phyloP scores from a whole-genome alignment of 2,113 vertebrate species.

The Octodon degus region DNA sequence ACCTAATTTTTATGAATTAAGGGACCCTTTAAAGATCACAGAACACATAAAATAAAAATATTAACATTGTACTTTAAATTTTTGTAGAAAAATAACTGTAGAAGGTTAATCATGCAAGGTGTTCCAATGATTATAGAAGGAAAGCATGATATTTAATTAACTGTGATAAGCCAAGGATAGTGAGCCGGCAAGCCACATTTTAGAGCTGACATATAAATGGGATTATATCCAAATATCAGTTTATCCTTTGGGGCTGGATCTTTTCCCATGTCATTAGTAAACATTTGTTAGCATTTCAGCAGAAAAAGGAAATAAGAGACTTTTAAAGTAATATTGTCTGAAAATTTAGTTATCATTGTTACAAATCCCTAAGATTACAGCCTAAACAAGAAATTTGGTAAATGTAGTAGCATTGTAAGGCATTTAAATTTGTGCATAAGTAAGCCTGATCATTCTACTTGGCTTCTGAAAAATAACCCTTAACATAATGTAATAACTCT shows the following conservation, averaged over 20 bases:
- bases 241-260: neutral
- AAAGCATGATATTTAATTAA: slow-evolving; percentile 34
- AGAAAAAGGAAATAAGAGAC: neutral
- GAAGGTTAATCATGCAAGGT: neutral
- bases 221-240: neutral
- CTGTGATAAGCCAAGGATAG: neutral
- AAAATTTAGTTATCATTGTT: neutral
- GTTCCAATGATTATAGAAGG: slow-evolving; percentile 1
- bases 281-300: neutral
- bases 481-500: neutral
- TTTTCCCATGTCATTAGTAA: neutral
- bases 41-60: slow-evolving; percentile 12
- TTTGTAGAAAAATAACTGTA: neutral
- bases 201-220: neutral
- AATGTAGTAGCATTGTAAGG: neutral
- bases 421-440: neutral
- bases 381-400: neutral
- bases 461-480: neutral
- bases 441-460: neutral
- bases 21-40: neutral
- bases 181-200: neutral
- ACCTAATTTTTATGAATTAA: slow-evolving; percentile 51
- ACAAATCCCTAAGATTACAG: neutral
- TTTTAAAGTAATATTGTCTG: neutral
- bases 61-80: neutral